Evolutionary conservation across 2,113 vertebrate species (phyloP).

Genomic region (pig (Sus scrofa)): T2T-Sscrofa CM000826.6:126026001-126026500

Average conservation of each 20-base stretch:
- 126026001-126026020: too few species aligned
- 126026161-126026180: not conserved
- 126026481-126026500: not conserved
- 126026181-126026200: not conserved
- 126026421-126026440: not conserved
- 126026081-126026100: too few species aligned
- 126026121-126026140: not conserved
- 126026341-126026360: conserved; percentile 5
- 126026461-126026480: not conserved
- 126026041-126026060: too few species aligned
- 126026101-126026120: not conserved
- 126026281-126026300: conserved; percentile 38
- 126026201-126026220: not conserved
- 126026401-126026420: not conserved
- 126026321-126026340: not conserved
- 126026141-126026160: not conserved
- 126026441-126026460: not conserved
- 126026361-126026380: not conserved
- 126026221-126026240: not conserved
- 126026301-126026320: not conserved
- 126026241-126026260: not conserved
- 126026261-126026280: conserved; percentile 44
- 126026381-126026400: not conserved
- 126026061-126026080: too few species aligned
- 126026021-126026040: too few species aligned